Evolutionary conservation across 2,113 vertebrate genomes (phyloP), one percentile per base, ranked within the genome.

Genomic region (Osmerus eperlanus): DNA sequence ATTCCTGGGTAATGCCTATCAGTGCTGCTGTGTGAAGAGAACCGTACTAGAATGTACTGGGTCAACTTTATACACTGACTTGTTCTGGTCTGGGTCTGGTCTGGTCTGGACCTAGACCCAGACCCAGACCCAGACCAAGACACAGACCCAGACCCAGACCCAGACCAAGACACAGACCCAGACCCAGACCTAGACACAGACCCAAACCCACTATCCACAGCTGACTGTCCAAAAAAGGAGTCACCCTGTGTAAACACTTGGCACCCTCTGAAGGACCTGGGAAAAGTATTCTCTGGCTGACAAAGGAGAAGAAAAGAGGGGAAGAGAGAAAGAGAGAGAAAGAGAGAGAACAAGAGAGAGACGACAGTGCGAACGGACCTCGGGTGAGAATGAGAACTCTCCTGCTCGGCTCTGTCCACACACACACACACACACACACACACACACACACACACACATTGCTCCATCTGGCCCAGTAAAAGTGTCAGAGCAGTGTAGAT

Each of bases 381-480:
- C 51, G 53, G 19, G 51, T 21, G 63, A 51, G 51, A 21, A 61
- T 75, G 71, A 69, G 59, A 29, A 28, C 56, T 68, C 60, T 73
- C 66, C 65, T n/a, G 28, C 70, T 47, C 41, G 60, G 54, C 41
- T 76, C 0, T 2, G 16, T 59, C 25, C n/a, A n/a, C n/a, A n/a
- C n/a, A n/a, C n/a, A n/a, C n/a, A n/a, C n/a, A n/a, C n/a, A n/a
- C n/a, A n/a, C n/a, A n/a, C 54, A 58, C 55, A 70, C 21, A 68
- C 64, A 73, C 83, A 84, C 62, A 55, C 36, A 56, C 68, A 69
- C 58, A 83, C 67, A 73, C 14, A 36, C 47, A 41, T 54, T 32
- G 66, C 60, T 73, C 67, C 77, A 83, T 85, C 75, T 74, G 78
- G 83, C 54, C 67, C 41, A 68, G 75, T 85, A 81, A 87, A 89